A percentile compares a stretch with the other conserved stretches of the same genome.
Evolutionary conservation across 1,140 invertebrate species (phyloP).

Genomic region (Carposina sasakii): DNA sequence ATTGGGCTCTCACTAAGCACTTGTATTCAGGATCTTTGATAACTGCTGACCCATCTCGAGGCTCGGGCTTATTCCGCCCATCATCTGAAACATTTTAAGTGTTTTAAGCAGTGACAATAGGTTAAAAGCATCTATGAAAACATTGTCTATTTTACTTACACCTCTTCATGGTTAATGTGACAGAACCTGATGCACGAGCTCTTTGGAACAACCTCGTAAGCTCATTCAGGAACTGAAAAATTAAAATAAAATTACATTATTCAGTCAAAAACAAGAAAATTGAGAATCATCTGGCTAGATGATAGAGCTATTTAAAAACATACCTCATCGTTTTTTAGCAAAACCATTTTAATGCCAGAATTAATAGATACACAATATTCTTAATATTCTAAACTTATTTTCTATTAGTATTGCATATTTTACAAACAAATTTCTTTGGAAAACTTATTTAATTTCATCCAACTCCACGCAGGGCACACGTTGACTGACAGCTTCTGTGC

Average conservation of each 20-base stretch:
- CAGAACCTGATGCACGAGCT: slow-evolving; percentile 75
- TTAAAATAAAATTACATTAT: slow-evolving; percentile 5
- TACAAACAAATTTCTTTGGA: neutral
- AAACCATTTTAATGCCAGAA: slow-evolving; percentile 74
- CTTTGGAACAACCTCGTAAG: slow-evolving; percentile 80
- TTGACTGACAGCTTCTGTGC: no score
- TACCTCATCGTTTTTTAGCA: slow-evolving; percentile 79
- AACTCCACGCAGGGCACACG: slow-evolving; percentile 2
- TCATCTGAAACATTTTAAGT: slow-evolving; percentile 77
- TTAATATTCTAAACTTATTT: neutral
- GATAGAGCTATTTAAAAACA: no score
- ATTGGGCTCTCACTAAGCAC: slow-evolving; percentile 83
- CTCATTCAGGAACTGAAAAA: slow-evolving; percentile 78
- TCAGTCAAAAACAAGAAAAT: neutral
- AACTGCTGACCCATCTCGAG: slow-evolving; percentile 74
- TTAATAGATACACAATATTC: no score
- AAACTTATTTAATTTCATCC: neutral
- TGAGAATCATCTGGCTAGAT: no score
- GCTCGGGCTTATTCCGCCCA: slow-evolving; percentile 81
- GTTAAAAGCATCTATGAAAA: slow-evolving; percentile 14
- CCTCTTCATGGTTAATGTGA: slow-evolving; percentile 81
- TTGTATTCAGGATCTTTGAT: slow-evolving; percentile 81
- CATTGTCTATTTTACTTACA: slow-evolving; percentile 72
- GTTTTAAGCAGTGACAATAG: neutral
- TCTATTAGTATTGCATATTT: neutral